Evolutionary conservation across 2,888 invertebrate genomes (phyloP).

Genomic region (Antheraea yamamai): DNA sequence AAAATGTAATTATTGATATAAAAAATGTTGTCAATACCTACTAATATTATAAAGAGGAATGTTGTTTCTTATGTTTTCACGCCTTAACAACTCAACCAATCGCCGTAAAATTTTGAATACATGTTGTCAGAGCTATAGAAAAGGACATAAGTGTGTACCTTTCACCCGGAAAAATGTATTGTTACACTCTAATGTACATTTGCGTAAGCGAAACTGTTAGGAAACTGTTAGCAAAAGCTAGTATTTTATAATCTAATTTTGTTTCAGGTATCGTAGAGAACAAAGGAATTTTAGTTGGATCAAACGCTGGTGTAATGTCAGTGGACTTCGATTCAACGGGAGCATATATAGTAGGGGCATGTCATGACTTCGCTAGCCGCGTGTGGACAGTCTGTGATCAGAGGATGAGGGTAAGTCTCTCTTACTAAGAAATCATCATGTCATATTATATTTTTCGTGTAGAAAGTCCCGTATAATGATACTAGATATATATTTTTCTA

Average conservation of each 20-base stretch:
- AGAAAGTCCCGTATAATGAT: neutral
- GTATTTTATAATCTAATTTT: slow-evolving; percentile 25
- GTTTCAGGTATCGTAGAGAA: slow-evolving; percentile 85
- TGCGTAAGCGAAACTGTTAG: no score
- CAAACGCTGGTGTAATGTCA: slow-evolving; percentile 97
- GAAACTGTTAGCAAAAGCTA: neutral
- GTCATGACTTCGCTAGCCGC: slow-evolving; percentile 97
- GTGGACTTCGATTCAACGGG: slow-evolving; percentile 97
- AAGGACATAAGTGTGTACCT: no score
- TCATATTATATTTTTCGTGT: neutral
- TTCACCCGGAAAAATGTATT: no score
- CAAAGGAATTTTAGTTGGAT: slow-evolving; percentile 92
- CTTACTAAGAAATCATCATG: neutral
- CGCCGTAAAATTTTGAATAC: no score
- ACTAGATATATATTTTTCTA: neutral
- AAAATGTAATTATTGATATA: no score
- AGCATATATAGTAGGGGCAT: slow-evolving; percentile 92
- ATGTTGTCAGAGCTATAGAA: no score
- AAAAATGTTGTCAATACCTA: neutral
- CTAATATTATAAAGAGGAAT: no score
- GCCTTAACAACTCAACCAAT: no score
- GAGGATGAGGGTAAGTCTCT: slow-evolving; percentile 90
- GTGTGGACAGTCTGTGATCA: slow-evolving; percentile 97
- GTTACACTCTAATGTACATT: no score
- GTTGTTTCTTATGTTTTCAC: no score